Evolutionary conservation across 2,113 vertebrate species (phyloP), one percentile per base, ranked within the genome.

Genomic region (Oncorhynchus keta): DNA sequence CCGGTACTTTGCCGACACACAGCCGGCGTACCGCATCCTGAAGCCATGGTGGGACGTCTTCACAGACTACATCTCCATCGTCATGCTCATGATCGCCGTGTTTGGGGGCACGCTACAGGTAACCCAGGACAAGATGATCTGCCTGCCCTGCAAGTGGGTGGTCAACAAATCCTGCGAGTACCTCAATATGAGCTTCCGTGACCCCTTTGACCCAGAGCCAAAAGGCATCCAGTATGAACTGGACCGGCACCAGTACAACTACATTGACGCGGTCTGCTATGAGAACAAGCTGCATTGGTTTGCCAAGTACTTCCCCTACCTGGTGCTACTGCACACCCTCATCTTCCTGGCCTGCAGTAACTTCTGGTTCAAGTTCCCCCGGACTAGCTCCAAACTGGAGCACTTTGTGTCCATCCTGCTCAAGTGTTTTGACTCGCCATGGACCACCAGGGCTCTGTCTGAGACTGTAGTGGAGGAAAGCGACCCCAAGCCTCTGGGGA

Each of bases 51-150:
- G 97, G 97, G 97, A 99, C 0, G 97, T 99, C 78, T 99, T 99
- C 90, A 98, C 97, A 0, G 97, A 99, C 90, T 99, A 99, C 92
- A 97, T 99, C 81, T 99, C 97, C 65, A 95, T 99, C 1, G 95
- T 99, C 81, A 99, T 99, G 97, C 93, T 99, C 85, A 99, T 99
- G 97, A 99, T 99, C 0, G 97, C 97, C 0, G 97, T 99, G 82
- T 99, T 99, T 0, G 96, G 97, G 0, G 97, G 97, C 14, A 99
- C 97, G 0, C 90, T 99, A 75, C 97, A 99, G 92, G 97, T 99
- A 87, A 98, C 97, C n/a, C 97, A 99, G 91, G 97, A 99, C 94
- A 99, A 99, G 92, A 99, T 99, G 97, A 99, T 99, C 81, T 99
- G 97, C 88, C 88, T 99, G 85, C 97, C 97, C 9, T 99, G 97